These are phyloP conservation scores for Pungitius pungitius DNA, from an alignment of 2,113 vertebrate genomes.

Conservation along the genomic window DNA sequence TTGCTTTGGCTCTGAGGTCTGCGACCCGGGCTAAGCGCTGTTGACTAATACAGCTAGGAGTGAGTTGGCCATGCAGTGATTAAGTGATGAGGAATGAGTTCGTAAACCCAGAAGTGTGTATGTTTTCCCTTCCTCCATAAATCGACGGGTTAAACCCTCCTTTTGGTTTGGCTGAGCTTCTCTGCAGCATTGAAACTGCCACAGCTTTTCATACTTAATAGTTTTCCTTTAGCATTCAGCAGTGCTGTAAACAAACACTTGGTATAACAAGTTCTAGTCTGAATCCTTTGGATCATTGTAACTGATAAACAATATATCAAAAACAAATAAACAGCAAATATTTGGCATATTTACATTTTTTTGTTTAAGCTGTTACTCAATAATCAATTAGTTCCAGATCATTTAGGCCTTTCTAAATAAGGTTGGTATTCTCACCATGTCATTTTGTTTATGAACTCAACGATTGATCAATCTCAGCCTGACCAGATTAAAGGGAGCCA, in stretches of 20 bases:
- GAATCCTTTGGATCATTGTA: constrained; percentile 1
- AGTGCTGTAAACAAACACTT: neutral
- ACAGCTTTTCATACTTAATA: neutral
- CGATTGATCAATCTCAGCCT: neutral
- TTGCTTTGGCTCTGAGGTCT: neutral
- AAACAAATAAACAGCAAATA: neutral
- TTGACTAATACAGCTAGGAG: neutral
- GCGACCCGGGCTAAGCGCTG: neutral
- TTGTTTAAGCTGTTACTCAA: neutral
- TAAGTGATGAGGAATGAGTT: neutral
- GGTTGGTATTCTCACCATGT: neutral
- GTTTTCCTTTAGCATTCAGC: neutral
- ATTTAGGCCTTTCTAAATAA: neutral
- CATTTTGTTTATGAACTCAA: neutral
- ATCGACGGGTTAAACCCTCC: neutral
- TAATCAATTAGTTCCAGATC: neutral
- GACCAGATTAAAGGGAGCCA: neutral
- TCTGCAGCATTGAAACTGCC: neutral
- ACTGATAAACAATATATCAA: neutral
- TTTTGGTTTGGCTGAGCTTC: neutral
- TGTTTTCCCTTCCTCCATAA: neutral
- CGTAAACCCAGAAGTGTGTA: neutral
- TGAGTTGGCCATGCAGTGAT: neutral
- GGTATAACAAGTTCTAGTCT: neutral
- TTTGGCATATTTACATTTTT: neutral